phyloP scores from a whole-genome alignment of 2,888 invertebrate species.

The Ochropacha duplaris region DNA sequence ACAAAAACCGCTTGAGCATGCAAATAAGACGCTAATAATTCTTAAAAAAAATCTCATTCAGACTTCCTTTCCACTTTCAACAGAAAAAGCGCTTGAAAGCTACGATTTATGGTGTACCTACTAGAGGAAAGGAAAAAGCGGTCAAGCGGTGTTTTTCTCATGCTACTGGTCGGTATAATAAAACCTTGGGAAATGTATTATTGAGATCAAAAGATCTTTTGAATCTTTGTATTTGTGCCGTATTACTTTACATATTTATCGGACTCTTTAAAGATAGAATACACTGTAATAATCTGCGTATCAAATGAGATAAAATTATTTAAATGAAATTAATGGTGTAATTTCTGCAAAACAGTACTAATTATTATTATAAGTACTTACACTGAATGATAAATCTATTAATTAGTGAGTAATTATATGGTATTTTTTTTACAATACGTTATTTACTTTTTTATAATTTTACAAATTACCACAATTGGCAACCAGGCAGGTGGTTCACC shows the following conservation, averaged over 20 bases:
- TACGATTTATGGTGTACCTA: conserved; percentile 36
- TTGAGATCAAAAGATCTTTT: background rate
- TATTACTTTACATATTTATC: background rate
- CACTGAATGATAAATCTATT: no score
- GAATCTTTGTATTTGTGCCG: background rate
- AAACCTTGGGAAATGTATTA: background rate
- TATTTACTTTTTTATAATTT: no score
- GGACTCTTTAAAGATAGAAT: background rate
- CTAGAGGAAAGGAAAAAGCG: conserved; percentile 35
- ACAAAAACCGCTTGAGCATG: conserved; percentile 13
- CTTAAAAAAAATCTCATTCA: conserved; percentile 28
- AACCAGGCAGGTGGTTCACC: no score
- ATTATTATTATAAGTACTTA: no score
- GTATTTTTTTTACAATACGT: no score
- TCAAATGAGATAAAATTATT: no score
- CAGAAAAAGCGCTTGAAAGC: conserved; percentile 31
- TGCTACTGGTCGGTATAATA: background rate
- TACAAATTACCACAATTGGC: no score
- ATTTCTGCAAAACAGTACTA: no score
- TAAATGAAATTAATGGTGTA: no score
- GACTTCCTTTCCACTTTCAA: conserved; percentile 27
- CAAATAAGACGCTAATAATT: conserved; percentile 32
- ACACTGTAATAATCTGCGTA: background rate
- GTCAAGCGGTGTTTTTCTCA: conserved; percentile 24
- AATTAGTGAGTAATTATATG: no score